phyloP scores from a whole-genome alignment of 2,797 vertebrate genomes.

The Sphaeramia orbicularis region DNA sequence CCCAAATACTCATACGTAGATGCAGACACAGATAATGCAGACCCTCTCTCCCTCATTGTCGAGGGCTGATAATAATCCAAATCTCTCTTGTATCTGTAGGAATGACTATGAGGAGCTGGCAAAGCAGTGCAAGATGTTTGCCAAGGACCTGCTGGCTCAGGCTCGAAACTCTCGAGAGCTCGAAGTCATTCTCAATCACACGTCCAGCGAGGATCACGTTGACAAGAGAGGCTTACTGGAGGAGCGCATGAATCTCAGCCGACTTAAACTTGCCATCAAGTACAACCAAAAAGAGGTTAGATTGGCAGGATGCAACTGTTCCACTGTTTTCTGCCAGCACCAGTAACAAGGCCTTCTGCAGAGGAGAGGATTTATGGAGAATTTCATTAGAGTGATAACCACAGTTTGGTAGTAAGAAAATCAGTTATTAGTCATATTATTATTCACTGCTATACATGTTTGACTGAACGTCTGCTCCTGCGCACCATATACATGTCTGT shows the following conservation, averaged over 20 bases:
- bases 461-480: constrained; percentile 37
- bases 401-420: not conserved
- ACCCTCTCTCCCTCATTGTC: not conserved
- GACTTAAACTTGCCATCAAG: constrained; percentile 98
- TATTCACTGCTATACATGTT: constrained; percentile 1
- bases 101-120: constrained; percentile 98
- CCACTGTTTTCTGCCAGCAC: not conserved
- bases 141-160: constrained; percentile 98
- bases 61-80: constrained; percentile 18
- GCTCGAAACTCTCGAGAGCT: constrained; percentile 98
- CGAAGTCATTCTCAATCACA: constrained; percentile 98
- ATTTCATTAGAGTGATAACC: constrained; percentile 5
- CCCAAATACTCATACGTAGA: constrained; percentile 5
- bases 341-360: not conserved
- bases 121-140: constrained; percentile 98
- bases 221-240: constrained; percentile 96
- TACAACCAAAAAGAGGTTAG: constrained; percentile 99
- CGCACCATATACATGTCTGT: constrained; percentile 11
- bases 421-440: constrained; percentile 17
- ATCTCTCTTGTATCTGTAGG: constrained; percentile 74
- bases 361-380: not conserved
- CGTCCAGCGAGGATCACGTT: constrained; percentile 92
- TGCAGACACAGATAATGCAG: not conserved
- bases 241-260: constrained; percentile 98
- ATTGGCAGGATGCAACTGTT: not conserved